Conservation (phyloP, 2,888 invertebrate species). For the Melinaea menophilus region DNA sequence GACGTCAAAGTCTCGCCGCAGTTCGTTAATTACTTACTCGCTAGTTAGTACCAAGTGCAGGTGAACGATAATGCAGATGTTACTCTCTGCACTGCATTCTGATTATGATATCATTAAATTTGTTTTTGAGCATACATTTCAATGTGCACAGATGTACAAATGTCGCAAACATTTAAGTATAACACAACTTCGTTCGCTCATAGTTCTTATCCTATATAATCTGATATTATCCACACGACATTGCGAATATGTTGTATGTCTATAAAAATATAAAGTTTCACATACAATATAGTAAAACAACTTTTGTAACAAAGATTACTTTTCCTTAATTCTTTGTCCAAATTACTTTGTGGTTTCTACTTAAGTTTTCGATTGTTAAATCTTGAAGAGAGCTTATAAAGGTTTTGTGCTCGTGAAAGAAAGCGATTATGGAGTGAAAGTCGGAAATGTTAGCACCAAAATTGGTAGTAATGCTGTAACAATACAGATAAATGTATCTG, state of each 20-base stretch:
- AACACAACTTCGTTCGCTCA: too few relatives aligned
- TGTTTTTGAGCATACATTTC: too few relatives aligned
- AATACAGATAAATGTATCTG: slow-evolving; percentile 10
- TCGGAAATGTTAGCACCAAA: slow-evolving; percentile 14
- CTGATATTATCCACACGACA: too few relatives aligned
- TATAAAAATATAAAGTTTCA: too few relatives aligned
- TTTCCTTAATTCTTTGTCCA: background rate
- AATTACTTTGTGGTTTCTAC: slow-evolving; percentile 1
- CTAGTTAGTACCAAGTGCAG: slow-evolving; percentile 27
- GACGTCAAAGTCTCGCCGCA: slow-evolving; percentile 19
- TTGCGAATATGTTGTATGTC: too few relatives aligned
- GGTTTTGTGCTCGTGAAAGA: slow-evolving; percentile 13
- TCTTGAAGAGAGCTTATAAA: slow-evolving; percentile 9
- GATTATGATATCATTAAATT: background rate
- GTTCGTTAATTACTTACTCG: slow-evolving; percentile 24
- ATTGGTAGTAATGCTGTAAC: slow-evolving; percentile 16
- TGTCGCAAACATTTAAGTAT: too few relatives aligned
- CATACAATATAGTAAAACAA: too few relatives aligned
- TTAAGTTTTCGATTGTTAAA: slow-evolving; percentile 5
- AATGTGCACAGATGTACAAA: too few relatives aligned
- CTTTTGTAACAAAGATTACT: too few relatives aligned
- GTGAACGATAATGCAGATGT: slow-evolving; percentile 24
- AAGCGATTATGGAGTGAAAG: slow-evolving; percentile 22
- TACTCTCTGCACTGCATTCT: slow-evolving; percentile 21
- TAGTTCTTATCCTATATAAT: too few relatives aligned